Percentiles rank a stretch among this genome's conserved stretches.
phyloP scores from a whole-genome alignment of 2,888 invertebrate genomes.

The Athalia cordata region DNA sequence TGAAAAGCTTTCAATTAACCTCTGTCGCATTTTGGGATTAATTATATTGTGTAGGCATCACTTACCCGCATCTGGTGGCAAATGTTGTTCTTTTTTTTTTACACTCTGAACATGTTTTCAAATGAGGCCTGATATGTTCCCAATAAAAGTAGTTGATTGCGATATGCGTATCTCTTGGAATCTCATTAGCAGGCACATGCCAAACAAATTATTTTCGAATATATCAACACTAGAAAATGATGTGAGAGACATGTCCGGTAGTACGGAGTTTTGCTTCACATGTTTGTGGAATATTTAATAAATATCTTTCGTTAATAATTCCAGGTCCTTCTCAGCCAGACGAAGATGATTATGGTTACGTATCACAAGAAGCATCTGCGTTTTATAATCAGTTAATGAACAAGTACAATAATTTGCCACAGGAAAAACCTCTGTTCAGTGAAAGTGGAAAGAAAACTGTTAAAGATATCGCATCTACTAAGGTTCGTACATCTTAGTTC shows the following conservation, averaged over 20 bases:
- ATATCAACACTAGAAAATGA: background rate
- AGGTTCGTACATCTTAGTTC: constrained; percentile 60
- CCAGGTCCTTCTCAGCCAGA: constrained; percentile 85
- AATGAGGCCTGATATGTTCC: background rate
- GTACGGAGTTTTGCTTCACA: background rate
- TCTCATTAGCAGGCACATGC: background rate
- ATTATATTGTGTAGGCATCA: too few species aligned
- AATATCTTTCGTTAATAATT: constrained; percentile 45
- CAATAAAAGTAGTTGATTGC: background rate
- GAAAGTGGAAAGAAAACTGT: constrained; percentile 75
- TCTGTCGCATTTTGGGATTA: too few species aligned
- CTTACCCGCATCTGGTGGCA: too few species aligned
- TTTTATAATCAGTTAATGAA: constrained; percentile 90
- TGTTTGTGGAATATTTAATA: background rate
- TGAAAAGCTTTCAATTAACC: too few species aligned
- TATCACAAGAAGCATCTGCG: constrained; percentile 87
- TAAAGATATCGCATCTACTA: constrained; percentile 75
- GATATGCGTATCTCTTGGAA: constrained; percentile 24
- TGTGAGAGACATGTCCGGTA: background rate
- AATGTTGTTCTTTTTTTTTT: too few species aligned
- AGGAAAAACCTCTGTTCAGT: constrained; percentile 81
- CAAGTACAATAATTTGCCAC: constrained; percentile 84
- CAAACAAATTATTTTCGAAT: background rate
- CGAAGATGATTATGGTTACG: constrained; percentile 94
- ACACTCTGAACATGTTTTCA: too few species aligned